Conservation (phyloP, 2,888 invertebrate species). For the Malthinus seriepunctatus region DNA sequence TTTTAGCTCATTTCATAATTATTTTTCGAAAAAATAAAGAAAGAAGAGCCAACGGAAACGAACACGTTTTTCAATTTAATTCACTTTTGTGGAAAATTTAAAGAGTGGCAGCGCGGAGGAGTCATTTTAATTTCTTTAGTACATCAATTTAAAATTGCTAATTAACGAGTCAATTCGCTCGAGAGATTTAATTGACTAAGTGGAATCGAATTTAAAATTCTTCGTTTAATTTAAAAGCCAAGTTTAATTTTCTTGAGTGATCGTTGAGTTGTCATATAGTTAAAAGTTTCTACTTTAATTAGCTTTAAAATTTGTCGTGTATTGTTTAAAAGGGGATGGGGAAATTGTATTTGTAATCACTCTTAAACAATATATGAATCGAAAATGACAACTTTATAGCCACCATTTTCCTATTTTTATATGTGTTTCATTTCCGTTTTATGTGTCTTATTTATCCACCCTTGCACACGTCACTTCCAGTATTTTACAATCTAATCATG, state of each 20-base stretch:
- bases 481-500: conserved; percentile 61
- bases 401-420: conserved; percentile 56
- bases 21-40: background rate
- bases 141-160: conserved; percentile 21
- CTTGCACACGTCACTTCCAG: conserved; percentile 58
- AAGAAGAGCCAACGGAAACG: background rate
- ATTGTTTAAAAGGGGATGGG: background rate
- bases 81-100: background rate
- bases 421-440: conserved; percentile 58
- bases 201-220: conserved; percentile 29
- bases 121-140: conserved; percentile 16
- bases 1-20: background rate
- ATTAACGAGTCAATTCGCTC: conserved; percentile 25
- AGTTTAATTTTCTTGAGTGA: conserved; percentile 31
- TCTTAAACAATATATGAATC: conserved; percentile 27
- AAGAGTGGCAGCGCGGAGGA: no score
- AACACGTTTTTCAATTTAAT: background rate
- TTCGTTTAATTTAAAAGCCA: conserved; percentile 25
- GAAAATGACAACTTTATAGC: conserved; percentile 43
- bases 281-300: no score
- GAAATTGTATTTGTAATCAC: conserved; percentile 23
- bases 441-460: conserved; percentile 58
- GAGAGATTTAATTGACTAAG: conserved; percentile 28
- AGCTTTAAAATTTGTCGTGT: no score
- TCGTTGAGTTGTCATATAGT: conserved; percentile 5